Evolutionary conservation across 2,888 invertebrate species (phyloP).

Genomic region (Phymatocera aterrima): DNA sequence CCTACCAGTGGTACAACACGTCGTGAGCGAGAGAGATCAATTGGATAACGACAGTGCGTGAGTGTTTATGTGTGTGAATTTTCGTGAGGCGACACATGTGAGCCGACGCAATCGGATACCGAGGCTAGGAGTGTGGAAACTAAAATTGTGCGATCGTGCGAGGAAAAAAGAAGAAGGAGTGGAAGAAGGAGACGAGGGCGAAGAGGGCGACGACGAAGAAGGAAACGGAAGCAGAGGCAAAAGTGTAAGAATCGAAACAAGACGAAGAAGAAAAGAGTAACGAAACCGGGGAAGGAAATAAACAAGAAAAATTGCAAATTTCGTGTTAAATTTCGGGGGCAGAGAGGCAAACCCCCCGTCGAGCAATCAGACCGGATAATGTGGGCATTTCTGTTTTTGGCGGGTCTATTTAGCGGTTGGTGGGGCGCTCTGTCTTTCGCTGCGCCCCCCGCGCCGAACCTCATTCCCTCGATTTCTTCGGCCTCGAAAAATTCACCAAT

Average conservation of each 20-base stretch:
- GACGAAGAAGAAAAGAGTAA: slow-evolving; percentile 43
- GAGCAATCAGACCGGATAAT: slow-evolving; percentile 66
- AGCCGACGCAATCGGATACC: slow-evolving; percentile 42
- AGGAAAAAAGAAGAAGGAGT: slow-evolving; percentile 40
- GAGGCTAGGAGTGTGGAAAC: slow-evolving; percentile 47
- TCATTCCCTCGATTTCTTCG: slow-evolving; percentile 24
- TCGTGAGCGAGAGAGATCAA: slow-evolving; percentile 61
- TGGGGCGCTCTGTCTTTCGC: slow-evolving; percentile 69
- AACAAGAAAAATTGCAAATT: slow-evolving; percentile 10
- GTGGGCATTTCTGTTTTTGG: slow-evolving; percentile 72
- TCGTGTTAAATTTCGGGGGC: slow-evolving; percentile 52
- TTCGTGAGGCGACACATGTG: slow-evolving; percentile 40
- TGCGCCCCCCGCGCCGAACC: slow-evolving; percentile 51
- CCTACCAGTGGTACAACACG: slow-evolving; percentile 64
- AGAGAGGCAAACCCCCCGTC: slow-evolving; percentile 62
- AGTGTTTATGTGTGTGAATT: slow-evolving; percentile 36
- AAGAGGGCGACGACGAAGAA: slow-evolving; percentile 41
- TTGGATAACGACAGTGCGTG: slow-evolving; percentile 42
- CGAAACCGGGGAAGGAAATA: slow-evolving; percentile 15
- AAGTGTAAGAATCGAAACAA: slow-evolving; percentile 32
- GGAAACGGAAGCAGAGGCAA: slow-evolving; percentile 18
- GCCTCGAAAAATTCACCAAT: slow-evolving; percentile 43
- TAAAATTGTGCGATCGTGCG: slow-evolving; percentile 51
- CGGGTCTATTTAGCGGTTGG: slow-evolving; percentile 72
- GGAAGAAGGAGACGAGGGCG: slow-evolving; percentile 4